Evolutionary conservation across 2,113 vertebrate genomes (phyloP).

Genomic region (Sisor rabdophorus): DNA sequence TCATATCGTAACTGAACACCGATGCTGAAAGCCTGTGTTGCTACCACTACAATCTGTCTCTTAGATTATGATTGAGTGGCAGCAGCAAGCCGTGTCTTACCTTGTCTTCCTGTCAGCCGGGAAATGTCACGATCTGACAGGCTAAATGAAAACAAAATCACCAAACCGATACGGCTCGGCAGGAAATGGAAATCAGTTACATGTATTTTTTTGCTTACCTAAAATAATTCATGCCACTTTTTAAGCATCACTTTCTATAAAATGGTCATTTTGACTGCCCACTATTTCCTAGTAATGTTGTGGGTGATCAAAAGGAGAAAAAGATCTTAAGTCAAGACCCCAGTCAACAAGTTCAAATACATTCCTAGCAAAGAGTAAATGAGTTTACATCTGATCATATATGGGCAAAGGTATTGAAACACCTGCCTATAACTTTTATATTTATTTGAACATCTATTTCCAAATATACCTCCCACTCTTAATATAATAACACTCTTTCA

Average conservation of each 20-base stretch:
- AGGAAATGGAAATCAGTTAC: conserved; percentile 58
- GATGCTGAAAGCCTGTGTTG: not conserved
- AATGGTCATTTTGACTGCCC: not conserved
- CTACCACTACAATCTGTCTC: conserved; percentile 43
- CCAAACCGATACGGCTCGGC: conserved; percentile 58
- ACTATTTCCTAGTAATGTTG: not conserved
- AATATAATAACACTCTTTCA: no score
- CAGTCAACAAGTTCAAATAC: not conserved
- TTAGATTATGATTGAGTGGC: conserved; percentile 63
- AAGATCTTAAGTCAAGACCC: not conserved
- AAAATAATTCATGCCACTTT: not conserved
- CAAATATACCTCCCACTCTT: no score
- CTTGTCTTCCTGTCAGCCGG: conserved; percentile 64
- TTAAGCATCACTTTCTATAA: conserved; percentile 18
- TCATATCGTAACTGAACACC: not conserved
- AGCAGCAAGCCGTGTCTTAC: conserved; percentile 61
- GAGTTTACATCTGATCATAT: no score
- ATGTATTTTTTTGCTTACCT: not conserved
- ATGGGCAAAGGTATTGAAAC: no score
- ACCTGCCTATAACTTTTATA: no score
- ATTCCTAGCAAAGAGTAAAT: not conserved
- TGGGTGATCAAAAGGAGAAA: not conserved
- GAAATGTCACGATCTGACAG: conserved; percentile 62
- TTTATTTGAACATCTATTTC: no score
- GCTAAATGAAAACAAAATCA: conserved; percentile 60